Evolutionary conservation across 1,140 invertebrate species (phyloP), one percentile per base, ranked within the genome.

Genomic region (Leptinotarsa defecta): DNA sequence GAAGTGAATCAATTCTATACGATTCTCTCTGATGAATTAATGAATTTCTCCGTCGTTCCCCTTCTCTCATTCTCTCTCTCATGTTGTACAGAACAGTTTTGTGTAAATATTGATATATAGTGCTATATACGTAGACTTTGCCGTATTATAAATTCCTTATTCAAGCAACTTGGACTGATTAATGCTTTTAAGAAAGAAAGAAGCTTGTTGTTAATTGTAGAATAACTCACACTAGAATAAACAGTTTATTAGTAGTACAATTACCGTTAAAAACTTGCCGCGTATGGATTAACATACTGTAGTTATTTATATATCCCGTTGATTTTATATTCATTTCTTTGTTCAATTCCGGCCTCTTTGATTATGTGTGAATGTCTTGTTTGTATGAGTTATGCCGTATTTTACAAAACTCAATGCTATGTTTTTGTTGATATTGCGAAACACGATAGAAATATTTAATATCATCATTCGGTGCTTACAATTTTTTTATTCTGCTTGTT

Each of bases 101-200:
- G 71, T 80, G 75, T 77, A 80, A 74, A 78, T 78, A 76, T 73
- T 79, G 34, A 43, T 75, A 62, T 64, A 69, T 78, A 77, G 71
- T 70, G 77, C 75, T 73, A 75, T 43, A 43, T 77, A 75, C 76
- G 75, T 80, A 78, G 77, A 76, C 75, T 80, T 75, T 71, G 52
- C 71, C 74, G 73, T 74, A 76, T 61, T 69, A 76, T 74, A 67
- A 76, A 76, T 73, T 69, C 75, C 68, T 63, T 78, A 80, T 76
- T 76, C 78, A 74, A 76, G 78, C 77, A 78, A 77, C 74, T 76
- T 78, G 79, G 77, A 80, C 79, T 80, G 79, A 80, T 80, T 80
- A 78, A 78, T 71, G 79, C 79, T 80, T 80, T 77, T 75, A 76
- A 77, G 73, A 74, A 34, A 48, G 78, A 78, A 62, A 69, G 63